Evolutionary conservation across 2,113 vertebrate species (phyloP), one percentile per base, ranked within the genome.

Genomic region (Sceloporus undulatus): DNA sequence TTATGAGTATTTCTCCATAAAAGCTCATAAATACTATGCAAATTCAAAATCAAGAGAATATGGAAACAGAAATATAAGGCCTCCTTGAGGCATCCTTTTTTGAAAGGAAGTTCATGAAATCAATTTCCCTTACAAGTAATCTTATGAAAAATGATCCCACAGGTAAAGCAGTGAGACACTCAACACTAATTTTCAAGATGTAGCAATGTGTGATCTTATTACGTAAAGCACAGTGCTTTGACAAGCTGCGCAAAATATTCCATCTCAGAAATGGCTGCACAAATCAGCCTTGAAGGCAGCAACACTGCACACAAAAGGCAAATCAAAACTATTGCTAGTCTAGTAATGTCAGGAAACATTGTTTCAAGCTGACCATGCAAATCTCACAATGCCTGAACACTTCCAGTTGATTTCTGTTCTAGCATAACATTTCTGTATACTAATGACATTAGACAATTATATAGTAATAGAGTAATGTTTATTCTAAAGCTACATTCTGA

Each of bases 381-480:
- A 10, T 7, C 42, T 48, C 42, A 48, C 42, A 48, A 48, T 48
- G 42, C 42, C 42, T 48, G 42, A 48, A 48, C 42, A 6, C 42
- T 48, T 71, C 16, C 38, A 13, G 25, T 18, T 68, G 59, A 34
- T 29, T 48, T 52, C 56, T 27, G 42, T 65, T 80, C 13, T 25
- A 85, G 40, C 14, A 76, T 4, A 85, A 87, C 25, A 34, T 13
- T 75, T 81, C 73, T 59, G 23, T 25, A 68, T 42, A 23, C 10
- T 74, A 76, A 29, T 18, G 14, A 29, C 54, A 82, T 29, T 23
- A 56, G 52, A 85, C 4, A 88, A 82, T 5, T 7, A 70, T 13
- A 84, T 7, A 71, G 13, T 21, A 66, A n/a, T 25, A 80, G 11
- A 82, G 27, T 87, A 85, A 91, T 38, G 48, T 3, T 54, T 56